Percentiles rank a stretch among this genome's conserved stretches.
These are phyloP conservation scores for Sphaerophoria rueppellii DNA, from an alignment of 2,888 invertebrate genomes.

Conservation along the genomic window DNA sequence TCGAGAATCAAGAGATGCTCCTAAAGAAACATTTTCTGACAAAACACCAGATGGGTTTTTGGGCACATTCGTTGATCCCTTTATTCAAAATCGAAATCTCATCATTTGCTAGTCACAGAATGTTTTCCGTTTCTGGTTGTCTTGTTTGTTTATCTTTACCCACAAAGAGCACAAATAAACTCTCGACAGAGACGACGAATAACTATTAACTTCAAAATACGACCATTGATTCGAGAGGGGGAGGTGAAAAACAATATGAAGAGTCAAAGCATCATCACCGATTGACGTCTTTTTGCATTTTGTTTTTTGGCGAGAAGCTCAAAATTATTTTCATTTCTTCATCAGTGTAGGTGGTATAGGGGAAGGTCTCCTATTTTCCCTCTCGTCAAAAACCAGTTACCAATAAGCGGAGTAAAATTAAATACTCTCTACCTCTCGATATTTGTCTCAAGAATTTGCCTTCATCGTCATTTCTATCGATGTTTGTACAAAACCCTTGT, in stretches of 20 bases:
- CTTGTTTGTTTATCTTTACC: conserved; percentile 50
- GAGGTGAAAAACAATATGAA: background rate
- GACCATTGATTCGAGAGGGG: background rate
- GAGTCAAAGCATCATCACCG: conserved; percentile 13
- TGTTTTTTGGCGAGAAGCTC: conserved; percentile 35
- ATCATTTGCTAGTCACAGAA: conserved; percentile 29
- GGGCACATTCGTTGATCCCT: conserved; percentile 50
- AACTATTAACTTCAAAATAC: conserved; percentile 35
- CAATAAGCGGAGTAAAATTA: conserved; percentile 68
- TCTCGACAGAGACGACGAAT: conserved; percentile 33
- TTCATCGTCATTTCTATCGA: conserved; percentile 13
- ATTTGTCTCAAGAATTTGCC: conserved; percentile 57
- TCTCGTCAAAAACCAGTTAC: background rate
- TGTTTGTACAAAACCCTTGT: background rate
- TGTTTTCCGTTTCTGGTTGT: conserved; percentile 38
- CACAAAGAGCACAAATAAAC: conserved; percentile 49
- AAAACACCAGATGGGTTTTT: conserved; percentile 52
- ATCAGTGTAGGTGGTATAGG: background rate
- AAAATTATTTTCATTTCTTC: conserved; percentile 41
- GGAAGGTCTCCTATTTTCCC: background rate
- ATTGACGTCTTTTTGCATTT: conserved; percentile 36
- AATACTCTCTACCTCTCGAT: conserved; percentile 45
- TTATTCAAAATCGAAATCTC: conserved; percentile 54
- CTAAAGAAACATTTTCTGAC: conserved; percentile 53
- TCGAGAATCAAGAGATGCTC: conserved; percentile 3